Evolutionary conservation across 35 echinoderm and acorn worm species (phyloP).

Genomic region (Apostichopus japonicus): DNA sequence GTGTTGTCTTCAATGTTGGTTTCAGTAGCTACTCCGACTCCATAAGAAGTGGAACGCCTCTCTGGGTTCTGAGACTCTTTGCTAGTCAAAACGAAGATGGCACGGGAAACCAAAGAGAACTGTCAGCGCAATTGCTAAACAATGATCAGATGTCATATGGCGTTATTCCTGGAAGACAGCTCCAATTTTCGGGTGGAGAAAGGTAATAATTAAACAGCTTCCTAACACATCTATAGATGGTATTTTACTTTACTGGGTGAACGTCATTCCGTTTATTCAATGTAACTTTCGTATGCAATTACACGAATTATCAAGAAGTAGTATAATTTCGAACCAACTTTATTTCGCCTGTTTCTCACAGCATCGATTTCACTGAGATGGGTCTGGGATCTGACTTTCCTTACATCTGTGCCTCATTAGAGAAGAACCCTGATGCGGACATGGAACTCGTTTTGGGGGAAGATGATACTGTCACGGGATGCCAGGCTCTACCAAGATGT

Average conservation of each 20-base stretch:
- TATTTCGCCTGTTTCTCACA: background rate
- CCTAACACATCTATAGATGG: no score
- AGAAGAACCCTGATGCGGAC: background rate
- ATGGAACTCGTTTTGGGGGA: background rate
- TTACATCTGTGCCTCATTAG: background rate
- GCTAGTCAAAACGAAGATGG: background rate
- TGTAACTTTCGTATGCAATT: no score
- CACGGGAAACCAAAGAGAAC: background rate
- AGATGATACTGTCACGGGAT: background rate
- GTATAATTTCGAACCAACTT: background rate
- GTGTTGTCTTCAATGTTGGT: background rate
- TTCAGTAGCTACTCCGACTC: background rate
- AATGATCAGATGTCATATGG: background rate
- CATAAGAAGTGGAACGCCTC: background rate
- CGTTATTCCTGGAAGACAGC: background rate
- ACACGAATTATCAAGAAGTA: no score
- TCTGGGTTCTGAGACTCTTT: slow-evolving; percentile 13
- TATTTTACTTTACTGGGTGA: no score
- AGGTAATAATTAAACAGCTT: background rate
- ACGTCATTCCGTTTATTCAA: no score
- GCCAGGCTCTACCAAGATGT: background rate
- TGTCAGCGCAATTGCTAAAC: slow-evolving; percentile 9
- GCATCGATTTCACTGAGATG: background rate
- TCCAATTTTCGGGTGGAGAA: background rate
- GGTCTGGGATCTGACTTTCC: background rate